Percentiles rank a stretch among this genome's conserved stretches.
phyloP scores from a whole-genome alignment of 2,113 vertebrate species.

The Formicarius rufipectus region DNA sequence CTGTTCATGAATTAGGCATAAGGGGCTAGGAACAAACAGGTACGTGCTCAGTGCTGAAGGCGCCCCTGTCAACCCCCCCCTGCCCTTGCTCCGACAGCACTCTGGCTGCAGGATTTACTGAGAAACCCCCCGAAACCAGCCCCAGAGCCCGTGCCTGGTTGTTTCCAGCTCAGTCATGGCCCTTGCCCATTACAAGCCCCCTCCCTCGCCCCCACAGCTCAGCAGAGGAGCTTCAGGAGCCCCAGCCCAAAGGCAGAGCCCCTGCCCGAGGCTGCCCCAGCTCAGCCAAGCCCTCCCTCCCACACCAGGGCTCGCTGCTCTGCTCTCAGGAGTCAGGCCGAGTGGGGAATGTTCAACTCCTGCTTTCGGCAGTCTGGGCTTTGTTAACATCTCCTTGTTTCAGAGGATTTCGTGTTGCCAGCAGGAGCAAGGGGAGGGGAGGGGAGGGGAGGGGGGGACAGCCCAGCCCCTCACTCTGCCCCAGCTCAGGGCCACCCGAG shows the following conservation, averaged over 20 bases:
- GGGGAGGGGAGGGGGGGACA: accelerated
- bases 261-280: not conserved
- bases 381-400: accelerated
- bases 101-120: not conserved
- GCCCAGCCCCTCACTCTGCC: accelerated
- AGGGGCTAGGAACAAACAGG: not conserved
- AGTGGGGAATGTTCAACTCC: not conserved
- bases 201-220: not conserved
- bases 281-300: not conserved
- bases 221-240: too few species aligned
- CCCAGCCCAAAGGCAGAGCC: accelerated
- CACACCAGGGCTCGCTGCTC: accelerated
- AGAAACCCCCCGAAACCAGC: not conserved
- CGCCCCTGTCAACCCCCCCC: not conserved
- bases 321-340: not conserved
- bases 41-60: not conserved
- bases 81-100: not conserved
- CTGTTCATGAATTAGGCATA: not conserved
- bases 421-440: accelerated
- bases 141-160: not conserved
- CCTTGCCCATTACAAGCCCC: not conserved
- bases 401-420: accelerated
- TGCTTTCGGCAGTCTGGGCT: too few species aligned
- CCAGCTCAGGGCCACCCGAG: not conserved
- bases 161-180: not conserved